Evolutionary conservation across 1,140 invertebrate genomes (phyloP).

Genomic region (Trissolcus basalis): DNA sequence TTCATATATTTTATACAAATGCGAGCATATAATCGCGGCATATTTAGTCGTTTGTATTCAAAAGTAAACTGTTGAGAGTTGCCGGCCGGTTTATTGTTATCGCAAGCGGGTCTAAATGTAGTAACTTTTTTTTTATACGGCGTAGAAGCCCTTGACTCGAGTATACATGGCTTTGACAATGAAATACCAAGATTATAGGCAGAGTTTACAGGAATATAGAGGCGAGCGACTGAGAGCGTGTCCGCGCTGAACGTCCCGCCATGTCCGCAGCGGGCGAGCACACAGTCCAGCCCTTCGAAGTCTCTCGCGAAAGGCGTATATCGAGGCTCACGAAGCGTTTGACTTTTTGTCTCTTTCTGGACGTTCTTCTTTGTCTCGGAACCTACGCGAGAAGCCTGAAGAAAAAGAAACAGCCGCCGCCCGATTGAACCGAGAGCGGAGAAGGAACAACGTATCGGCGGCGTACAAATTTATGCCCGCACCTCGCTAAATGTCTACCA

Average conservation of each 20-base stretch:
- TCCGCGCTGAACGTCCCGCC: constrained; percentile 18
- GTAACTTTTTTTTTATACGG: constrained; percentile 1
- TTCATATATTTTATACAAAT: constrained; percentile 51
- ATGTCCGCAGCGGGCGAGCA: constrained; percentile 22
- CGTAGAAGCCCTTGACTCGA: constrained; percentile 24
- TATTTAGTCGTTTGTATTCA: constrained; percentile 52
- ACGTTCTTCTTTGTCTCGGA: constrained; percentile 29
- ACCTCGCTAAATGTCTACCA: constrained; percentile 65
- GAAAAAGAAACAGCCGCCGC: constrained; percentile 51
- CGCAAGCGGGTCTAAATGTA: constrained; percentile 32
- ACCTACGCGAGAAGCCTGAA: constrained; percentile 42
- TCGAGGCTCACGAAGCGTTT: constrained; percentile 33
- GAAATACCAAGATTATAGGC: constrained; percentile 54
- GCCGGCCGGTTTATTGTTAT: constrained; percentile 47
- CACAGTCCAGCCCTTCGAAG: constrained; percentile 34
- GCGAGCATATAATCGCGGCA: constrained; percentile 31
- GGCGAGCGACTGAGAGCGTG: constrained; percentile 22
- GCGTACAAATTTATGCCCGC: constrained; percentile 69
- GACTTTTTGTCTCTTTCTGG: constrained; percentile 22
- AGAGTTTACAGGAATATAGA: constrained; percentile 53
- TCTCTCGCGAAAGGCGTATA: constrained; percentile 40
- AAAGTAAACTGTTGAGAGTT: constrained; percentile 46
- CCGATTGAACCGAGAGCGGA: constrained; percentile 45
- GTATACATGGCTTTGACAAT: constrained; percentile 47
- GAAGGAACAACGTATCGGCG: constrained; percentile 61